Conservation (phyloP, 2,113 vertebrate species). For the Oryzias melastigma region DNA sequence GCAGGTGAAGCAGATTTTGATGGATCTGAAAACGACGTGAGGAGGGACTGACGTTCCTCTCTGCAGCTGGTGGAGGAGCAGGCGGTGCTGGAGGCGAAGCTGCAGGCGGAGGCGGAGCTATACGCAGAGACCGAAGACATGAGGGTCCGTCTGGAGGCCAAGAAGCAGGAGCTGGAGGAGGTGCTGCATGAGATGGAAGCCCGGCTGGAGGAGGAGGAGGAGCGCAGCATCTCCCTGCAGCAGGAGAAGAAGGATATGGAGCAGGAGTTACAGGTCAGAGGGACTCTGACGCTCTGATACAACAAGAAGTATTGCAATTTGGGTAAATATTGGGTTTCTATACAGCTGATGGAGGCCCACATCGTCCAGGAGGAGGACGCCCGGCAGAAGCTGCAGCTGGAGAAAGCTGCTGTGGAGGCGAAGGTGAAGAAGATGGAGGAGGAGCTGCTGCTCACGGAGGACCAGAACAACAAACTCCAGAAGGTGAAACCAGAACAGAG, state of each 20-base stretch:
- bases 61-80: conserved; percentile 86
- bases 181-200: conserved; percentile 94
- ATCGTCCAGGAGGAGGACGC: conserved; percentile 86
- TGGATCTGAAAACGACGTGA: neutral
- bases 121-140: conserved; percentile 91
- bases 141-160: conserved; percentile 86
- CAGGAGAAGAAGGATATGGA: conserved; percentile 91
- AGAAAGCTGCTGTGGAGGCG: conserved; percentile 86
- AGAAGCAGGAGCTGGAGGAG: conserved; percentile 94
- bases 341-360: conserved; percentile 87
- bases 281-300: neutral
- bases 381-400: conserved; percentile 89
- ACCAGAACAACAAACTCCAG: conserved; percentile 89
- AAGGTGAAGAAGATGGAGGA: conserved; percentile 96
- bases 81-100: conserved; percentile 82
- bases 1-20: conserved; percentile 73
- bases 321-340: rapidly evolving
- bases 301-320: neutral
- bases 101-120: conserved; percentile 90
- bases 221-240: conserved; percentile 81
- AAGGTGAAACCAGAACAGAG: conserved; percentile 72
- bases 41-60: neutral
- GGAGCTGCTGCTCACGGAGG: conserved; percentile 88
- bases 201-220: conserved; percentile 93
- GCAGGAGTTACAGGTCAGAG: conserved; percentile 84